Evolutionary conservation across 2,113 vertebrate genomes (phyloP), one percentile per base, ranked within the genome.

Genomic region (Caloenas nicobarica): DNA sequence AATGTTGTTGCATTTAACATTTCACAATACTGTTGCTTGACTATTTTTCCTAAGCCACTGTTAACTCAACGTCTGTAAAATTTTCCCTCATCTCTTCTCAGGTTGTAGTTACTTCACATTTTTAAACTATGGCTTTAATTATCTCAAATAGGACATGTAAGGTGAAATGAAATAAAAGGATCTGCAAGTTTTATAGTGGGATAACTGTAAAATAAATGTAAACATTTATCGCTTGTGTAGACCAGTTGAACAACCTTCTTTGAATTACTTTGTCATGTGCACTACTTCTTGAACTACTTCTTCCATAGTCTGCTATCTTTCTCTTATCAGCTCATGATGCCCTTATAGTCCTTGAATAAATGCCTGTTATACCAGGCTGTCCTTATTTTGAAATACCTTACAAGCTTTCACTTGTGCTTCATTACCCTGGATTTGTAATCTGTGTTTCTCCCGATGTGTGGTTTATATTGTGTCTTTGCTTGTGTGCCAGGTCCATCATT

Each of bases 391-490:
- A 96, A 95, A 97, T 85, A 88, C 83, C 28, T 86, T 94, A 54
- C 92, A 97, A 90, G 90, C 90, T 96, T 96, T 97, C 92, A 90
- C 92, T 95, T 94, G 88, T 84, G 60, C 76, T 84, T 93, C 80
- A 44, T 96, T 96, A 95, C 81, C 68, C 88, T 81, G 92, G 80
- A 81, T 94, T 81, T 94, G 82, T 89, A 96, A 86, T 88, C 82
- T 93, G 8, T 78, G 56, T 81, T 96, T 88, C 81, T 93, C 61
- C 53, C 0, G 18, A 74, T 81, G 61, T 81, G 88, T 72, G 86
- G 80, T 81, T 94, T 93, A 69, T 94, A n/a, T 53, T 36, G 17
- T 9, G 33, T 92, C 83, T 90, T 88, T 93, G 80, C 86, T 81
- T 81, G 34, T 79, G 76, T 95, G 69, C 92, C 88, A 96, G 80